Evolutionary conservation across 2,113 vertebrate species (phyloP).

Genomic region (Macquaria ambigua): DNA sequence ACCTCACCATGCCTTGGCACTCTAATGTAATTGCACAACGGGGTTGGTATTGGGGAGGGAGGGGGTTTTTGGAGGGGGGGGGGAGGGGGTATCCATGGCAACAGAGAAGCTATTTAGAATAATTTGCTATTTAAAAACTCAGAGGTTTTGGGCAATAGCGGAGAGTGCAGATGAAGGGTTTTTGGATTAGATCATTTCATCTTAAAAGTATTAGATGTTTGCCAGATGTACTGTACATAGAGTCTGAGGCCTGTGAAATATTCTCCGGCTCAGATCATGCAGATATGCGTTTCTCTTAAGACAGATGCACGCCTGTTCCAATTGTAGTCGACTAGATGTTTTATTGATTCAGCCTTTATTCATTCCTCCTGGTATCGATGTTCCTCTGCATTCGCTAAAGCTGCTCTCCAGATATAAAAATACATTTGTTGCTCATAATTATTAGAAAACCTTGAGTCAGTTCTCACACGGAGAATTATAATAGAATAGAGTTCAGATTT

Average conservation of each 20-base stretch:
- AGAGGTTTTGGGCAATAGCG: slow-evolving; percentile 70
- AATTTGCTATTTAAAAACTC: slow-evolving; percentile 83
- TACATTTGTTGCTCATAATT: slow-evolving; percentile 54
- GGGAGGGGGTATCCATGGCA: slow-evolving; percentile 83
- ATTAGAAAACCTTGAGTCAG: slow-evolving; percentile 64
- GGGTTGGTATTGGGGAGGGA: slow-evolving; percentile 68
- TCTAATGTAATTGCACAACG: slow-evolving; percentile 79
- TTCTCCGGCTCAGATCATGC: slow-evolving; percentile 65
- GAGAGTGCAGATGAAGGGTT: slow-evolving; percentile 49
- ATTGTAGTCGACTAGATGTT: slow-evolving; percentile 78
- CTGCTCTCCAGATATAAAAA: slow-evolving; percentile 66
- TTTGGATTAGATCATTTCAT: slow-evolving; percentile 71
- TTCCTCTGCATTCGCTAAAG: slow-evolving; percentile 59
- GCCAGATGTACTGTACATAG: slow-evolving; percentile 61
- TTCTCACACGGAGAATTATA: slow-evolving; percentile 40
- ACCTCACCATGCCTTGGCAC: slow-evolving; percentile 77
- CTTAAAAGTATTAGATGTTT: slow-evolving; percentile 69
- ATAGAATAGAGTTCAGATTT: slow-evolving; percentile 11
- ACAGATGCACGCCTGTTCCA: slow-evolving; percentile 73
- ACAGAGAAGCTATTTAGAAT: slow-evolving; percentile 83
- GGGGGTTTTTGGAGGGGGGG: slow-evolving; percentile 11
- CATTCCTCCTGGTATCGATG: slow-evolving; percentile 69
- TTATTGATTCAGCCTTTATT: slow-evolving; percentile 80
- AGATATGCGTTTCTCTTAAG: slow-evolving; percentile 68
- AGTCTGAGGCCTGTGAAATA: slow-evolving; percentile 61